Evolutionary conservation across 2,113 vertebrate species (phyloP), one percentile per base, ranked within the genome.

Genomic region (Thymallus thymallus): DNA sequence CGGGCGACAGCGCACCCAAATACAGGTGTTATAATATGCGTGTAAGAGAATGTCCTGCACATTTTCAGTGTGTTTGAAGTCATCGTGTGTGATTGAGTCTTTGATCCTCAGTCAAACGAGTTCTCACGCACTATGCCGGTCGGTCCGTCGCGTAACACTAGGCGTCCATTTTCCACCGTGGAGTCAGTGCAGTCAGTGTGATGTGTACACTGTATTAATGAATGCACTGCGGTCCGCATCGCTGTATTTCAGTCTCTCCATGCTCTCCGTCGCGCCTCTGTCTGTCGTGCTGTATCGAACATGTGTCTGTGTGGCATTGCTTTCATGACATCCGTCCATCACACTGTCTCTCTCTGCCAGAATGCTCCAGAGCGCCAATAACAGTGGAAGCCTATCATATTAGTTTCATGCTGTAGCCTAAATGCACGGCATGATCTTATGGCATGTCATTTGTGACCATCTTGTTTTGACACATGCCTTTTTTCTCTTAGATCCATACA

Each of bases 111-210:
- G 76, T 77, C 80, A 80, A 24, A 35, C 79, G 83, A 84, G 81
- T 87, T 78, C 71, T 46, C 29, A 29, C 24, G 48, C 63, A 55
- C 72, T 80, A 56, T 45, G 72, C 82, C 84, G 84, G 87, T 79
- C 74, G 79, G 72, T 79, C 82, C 82, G 87, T 79, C 75, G 79
- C 76, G 76, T 79, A 84, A 85, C 84, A 79, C 82, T 75, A 78
- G 87, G 90, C 91, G 87, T 91, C 91, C 90, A 92, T 92, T 92
- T 92, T 91, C 90, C 85, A 81, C 85, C 80, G 79, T 84, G 80
- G 16, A 84, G 81, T 80, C 82, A 82, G 24, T 82, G 87, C 82
- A 86, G 75, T 78, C 81, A 82, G 80, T 75, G 56, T 78, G 84
- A 82, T 89, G 82, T 85, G 84, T 87, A 80, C 29, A 26, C 76